Evolutionary conservation across 2,797 vertebrate genomes (phyloP), one percentile per base, ranked within the genome.

Genomic region (Holocentrus rufus): DNA sequence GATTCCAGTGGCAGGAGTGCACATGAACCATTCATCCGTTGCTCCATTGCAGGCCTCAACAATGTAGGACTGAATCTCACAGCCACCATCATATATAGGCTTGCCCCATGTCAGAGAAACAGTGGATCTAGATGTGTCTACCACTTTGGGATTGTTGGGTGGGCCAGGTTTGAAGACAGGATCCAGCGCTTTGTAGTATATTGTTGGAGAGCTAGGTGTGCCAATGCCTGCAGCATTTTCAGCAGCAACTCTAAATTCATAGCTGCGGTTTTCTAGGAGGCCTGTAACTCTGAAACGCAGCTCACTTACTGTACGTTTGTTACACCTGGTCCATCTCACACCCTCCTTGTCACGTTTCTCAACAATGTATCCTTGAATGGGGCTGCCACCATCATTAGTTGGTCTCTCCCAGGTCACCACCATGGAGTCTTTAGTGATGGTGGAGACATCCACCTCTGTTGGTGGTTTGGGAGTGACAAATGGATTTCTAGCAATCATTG

Each of bases 341-440:
- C 98, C 97, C 68, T 98, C 98, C 88, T 97, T 99, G 84, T 99
- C 98, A 77, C 97, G 95, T 90, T 99, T 99, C 91, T 99, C 98
- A 87, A 99, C 88, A 72, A 99, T 39, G 0, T 97, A 99, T 70
- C 97, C 96, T 60, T 95, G 90, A 80, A 99, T 99, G 88, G 95
- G 87, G 89, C 93, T 99, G 34, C 98, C 98, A 0, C 98, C 98
- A 89, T 99, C 97, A 82, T 93, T 95, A 71, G 85, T 86, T 70
- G 98, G 97, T 84, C 98, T 96, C 88, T 97, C 96, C 98, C 98
- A 99, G 58, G 96, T 96, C 68, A 98, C 95, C 36, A 97, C 95
- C 95, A 99, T 99, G 20, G 98, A 98, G 79, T 99, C 97, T 86
- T 97, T 98, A 73, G 97, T 98, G 82, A 99, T 88, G 66, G 97